Conservation (phyloP, 37 sponge, comb jelly and placozoan species). For the Mnemiopsis leidyi region DNA sequence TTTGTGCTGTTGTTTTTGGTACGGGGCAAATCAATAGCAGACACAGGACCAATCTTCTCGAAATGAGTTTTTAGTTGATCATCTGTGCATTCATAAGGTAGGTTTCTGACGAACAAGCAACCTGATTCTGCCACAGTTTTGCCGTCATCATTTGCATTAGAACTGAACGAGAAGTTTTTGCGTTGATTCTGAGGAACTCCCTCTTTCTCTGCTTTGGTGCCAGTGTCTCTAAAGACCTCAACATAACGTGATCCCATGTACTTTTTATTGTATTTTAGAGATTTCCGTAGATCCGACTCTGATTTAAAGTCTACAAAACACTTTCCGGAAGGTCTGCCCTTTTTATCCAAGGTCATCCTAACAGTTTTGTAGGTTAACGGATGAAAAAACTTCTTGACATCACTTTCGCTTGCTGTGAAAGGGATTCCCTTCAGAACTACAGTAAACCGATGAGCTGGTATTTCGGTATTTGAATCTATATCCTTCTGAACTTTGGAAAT, state of each 20-base stretch:
- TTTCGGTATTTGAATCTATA: not conserved
- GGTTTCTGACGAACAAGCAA: constrained; percentile 87
- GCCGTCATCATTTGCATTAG: not conserved
- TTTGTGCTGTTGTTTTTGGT: constrained; percentile 74
- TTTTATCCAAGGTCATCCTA: constrained; percentile 70
- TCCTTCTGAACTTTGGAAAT: not conserved
- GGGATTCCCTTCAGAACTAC: constrained; percentile 90
- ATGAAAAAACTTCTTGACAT: constrained; percentile 86
- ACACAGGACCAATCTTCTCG: constrained; percentile 79
- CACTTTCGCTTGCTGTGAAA: constrained; percentile 75
- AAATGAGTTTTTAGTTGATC: constrained; percentile 80
- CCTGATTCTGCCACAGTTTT: constrained; percentile 81
- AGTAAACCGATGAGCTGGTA: constrained; percentile 69
- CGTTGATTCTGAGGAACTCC: constrained; percentile 60
- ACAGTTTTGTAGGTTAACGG: constrained; percentile 73
- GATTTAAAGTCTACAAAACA: constrained; percentile 88
- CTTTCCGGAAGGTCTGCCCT: constrained; percentile 82
- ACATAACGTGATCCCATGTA: constrained; percentile 86
- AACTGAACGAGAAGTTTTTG: not conserved
- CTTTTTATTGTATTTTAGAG: constrained; percentile 77
- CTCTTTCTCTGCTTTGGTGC: constrained; percentile 65
- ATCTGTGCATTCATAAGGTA: constrained; percentile 81
- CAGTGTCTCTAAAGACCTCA: constrained; percentile 78
- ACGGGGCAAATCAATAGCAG: constrained; percentile 75
- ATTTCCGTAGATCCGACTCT: constrained; percentile 76